Evolutionary conservation across 2,113 vertebrate species (phyloP).

Genomic region (Clupea harengus): DNA sequence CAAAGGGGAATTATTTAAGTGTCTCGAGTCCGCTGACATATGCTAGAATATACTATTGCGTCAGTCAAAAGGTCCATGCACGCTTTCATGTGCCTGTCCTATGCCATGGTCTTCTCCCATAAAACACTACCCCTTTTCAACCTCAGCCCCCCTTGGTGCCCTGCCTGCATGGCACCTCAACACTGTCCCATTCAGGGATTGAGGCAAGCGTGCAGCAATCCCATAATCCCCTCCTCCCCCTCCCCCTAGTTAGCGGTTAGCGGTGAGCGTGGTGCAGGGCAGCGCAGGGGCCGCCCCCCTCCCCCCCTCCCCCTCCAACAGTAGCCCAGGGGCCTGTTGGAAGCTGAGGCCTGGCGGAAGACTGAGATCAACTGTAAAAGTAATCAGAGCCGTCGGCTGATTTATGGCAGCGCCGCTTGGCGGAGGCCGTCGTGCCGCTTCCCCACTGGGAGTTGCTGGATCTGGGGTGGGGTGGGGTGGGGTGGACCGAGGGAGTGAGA

Average conservation of each 20-base stretch:
- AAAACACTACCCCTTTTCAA: slow-evolving; percentile 27
- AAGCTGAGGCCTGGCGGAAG: slow-evolving; percentile 2
- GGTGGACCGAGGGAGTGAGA: slow-evolving; percentile 21
- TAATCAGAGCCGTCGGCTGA: slow-evolving; percentile 34
- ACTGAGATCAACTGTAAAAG: slow-evolving; percentile 38
- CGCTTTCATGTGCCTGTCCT: not conserved
- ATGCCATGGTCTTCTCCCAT: too few species aligned
- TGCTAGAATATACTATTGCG: too few species aligned
- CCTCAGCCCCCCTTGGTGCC: not conserved
- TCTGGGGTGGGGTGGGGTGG: not conserved
- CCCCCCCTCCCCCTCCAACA: not conserved
- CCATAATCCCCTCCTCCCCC: slow-evolving; percentile 1
- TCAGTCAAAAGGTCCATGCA: not conserved
- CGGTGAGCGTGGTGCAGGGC: too few species aligned
- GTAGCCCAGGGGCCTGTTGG: slow-evolving; percentile 26
- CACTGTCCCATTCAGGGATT: not conserved
- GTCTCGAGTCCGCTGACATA: not conserved
- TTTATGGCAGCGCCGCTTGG: slow-evolving; percentile 36
- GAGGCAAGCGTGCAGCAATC: not conserved
- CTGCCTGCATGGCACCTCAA: not conserved
- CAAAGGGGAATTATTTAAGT: not conserved
- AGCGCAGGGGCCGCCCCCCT: too few species aligned
- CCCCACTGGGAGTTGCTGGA: not conserved
- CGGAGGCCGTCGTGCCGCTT: slow-evolving; percentile 28
- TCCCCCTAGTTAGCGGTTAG: not conserved